Conservation (phyloP, 2,888 invertebrate species). For the Tipula confusa region DNA sequence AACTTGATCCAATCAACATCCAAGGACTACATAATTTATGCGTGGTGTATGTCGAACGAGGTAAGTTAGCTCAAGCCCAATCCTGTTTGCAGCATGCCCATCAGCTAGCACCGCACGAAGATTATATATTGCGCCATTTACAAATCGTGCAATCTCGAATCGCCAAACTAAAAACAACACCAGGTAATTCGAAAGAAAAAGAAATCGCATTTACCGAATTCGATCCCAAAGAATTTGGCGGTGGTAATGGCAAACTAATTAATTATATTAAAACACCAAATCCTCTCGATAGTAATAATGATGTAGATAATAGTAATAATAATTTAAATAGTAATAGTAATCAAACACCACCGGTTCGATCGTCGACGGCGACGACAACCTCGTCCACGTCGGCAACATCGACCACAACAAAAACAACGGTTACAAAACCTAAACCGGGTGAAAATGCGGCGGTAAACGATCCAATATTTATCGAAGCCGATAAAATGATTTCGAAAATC, state of each 20-base stretch:
- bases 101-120: conserved; percentile 79
- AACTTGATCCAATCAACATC: conserved; percentile 83
- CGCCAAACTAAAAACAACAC: conserved; percentile 45
- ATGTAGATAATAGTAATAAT: background rate
- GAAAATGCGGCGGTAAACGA: conserved; percentile 8
- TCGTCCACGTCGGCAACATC: background rate
- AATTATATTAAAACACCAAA: conserved; percentile 28
- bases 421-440: background rate
- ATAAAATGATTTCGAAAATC: conserved; percentile 31
- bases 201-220: conserved; percentile 46
- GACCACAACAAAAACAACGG: background rate
- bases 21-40: conserved; percentile 95
- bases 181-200: conserved; percentile 42
- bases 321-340: conserved; percentile 27
- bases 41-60: conserved; percentile 91
- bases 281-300: background rate
- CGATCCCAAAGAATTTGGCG: conserved; percentile 46
- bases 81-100: conserved; percentile 78
- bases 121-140: conserved; percentile 85
- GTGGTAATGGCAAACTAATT: background rate
- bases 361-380: background rate
- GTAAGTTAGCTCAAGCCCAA: conserved; percentile 78
- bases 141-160: conserved; percentile 77
- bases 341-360: background rate
- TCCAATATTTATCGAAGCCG: conserved; percentile 32